Conservation (phyloP, 53 echinoderm and acorn worm genomes). For the Astropecten irregularis region DNA sequence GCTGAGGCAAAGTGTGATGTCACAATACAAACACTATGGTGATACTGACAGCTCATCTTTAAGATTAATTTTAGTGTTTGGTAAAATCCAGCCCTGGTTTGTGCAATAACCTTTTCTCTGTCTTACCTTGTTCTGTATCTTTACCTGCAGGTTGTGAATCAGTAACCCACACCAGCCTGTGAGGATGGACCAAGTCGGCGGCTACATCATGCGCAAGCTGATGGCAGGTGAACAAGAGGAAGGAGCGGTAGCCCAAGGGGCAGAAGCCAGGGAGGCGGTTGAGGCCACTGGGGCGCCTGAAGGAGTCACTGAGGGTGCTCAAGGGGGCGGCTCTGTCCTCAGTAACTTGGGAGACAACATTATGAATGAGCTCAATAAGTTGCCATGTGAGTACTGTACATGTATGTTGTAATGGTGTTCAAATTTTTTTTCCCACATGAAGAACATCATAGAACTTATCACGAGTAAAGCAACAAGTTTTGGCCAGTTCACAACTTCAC, state of each 20-base stretch:
- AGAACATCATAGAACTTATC: no score
- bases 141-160: conserved; percentile 5
- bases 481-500: no score
- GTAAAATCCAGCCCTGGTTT: no score
- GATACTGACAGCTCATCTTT: no score
- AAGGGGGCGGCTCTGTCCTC: conserved; percentile 40
- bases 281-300: conserved; percentile 37
- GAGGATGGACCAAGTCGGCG: conserved; percentile 25
- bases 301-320: conserved; percentile 25
- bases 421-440: no score
- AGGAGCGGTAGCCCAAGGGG: neutral
- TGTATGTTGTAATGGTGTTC: neutral
- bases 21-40: no score
- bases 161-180: neutral
- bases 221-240: conserved; percentile 8
- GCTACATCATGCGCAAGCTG: conserved; percentile 43
- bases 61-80: no score
- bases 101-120: no score
- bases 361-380: conserved; percentile 46
- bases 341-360: conserved; percentile 55
- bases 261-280: conserved; percentile 4
- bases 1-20: no score
- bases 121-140: no score
- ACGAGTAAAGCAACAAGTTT: no score
- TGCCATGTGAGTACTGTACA: conserved; percentile 74